Conservation (phyloP, 2,888 invertebrate genomes). For the Saturnia japonica region DNA sequence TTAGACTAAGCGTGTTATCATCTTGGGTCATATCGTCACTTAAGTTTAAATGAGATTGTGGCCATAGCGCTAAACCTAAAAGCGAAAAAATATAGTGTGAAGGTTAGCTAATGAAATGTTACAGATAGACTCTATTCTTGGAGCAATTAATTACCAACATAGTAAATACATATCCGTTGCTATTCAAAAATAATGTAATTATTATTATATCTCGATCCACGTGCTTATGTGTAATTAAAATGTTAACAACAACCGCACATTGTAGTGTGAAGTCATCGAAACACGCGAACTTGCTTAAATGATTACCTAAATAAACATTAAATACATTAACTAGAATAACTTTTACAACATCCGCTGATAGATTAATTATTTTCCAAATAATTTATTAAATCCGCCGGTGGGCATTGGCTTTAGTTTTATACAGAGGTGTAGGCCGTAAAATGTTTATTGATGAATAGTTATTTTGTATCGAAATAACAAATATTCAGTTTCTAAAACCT, state of each 20-base stretch:
- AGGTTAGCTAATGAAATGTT: background rate
- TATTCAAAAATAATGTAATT: background rate
- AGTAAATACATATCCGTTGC: background rate
- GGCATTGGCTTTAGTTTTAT: background rate
- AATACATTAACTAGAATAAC: conserved; percentile 9
- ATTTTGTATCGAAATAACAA: background rate
- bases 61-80: no score
- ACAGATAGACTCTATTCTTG: background rate
- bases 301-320: conserved; percentile 9
- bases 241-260: conserved; percentile 4
- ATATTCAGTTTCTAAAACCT: background rate
- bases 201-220: background rate
- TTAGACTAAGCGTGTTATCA: no score
- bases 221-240: conserved; percentile 1
- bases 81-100: no score
- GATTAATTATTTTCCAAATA: background rate
- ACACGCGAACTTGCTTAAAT: conserved; percentile 18
- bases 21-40: no score
- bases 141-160: background rate
- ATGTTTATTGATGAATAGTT: background rate
- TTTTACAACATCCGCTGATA: conserved; percentile 8
- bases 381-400: background rate
- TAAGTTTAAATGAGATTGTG: no score
- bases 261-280: background rate
- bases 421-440: background rate